Evolutionary conservation across 1,140 invertebrate genomes (phyloP).

Genomic region (Ceratoteleas bidentatus): DNA sequence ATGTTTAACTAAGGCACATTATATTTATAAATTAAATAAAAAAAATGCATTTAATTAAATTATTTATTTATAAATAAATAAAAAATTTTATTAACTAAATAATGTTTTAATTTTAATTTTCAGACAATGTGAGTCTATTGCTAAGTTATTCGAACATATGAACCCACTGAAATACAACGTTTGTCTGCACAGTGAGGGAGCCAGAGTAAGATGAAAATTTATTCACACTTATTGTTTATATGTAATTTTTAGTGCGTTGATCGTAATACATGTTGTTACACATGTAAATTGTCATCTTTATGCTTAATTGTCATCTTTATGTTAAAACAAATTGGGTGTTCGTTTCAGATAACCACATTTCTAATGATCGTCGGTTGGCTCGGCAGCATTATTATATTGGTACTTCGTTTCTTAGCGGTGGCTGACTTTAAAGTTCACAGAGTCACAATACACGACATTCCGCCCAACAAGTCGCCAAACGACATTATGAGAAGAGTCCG

Average conservation of each 20-base stretch:
- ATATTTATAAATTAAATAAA: constrained; percentile 17
- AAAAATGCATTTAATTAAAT: constrained; percentile 10
- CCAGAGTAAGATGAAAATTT: constrained; percentile 12
- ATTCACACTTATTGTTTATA: not conserved
- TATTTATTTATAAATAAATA: not conserved
- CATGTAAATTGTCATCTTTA: too few species aligned
- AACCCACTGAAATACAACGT: not conserved
- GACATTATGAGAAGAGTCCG: not conserved
- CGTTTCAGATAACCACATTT: constrained; percentile 2
- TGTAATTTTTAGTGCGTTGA: not conserved
- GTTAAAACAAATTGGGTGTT: too few species aligned
- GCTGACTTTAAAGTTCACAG: constrained; percentile 5
- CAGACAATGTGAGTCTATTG: constrained; percentile 16
- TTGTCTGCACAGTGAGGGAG: not conserved
- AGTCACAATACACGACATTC: not conserved
- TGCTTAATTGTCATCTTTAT: too few species aligned
- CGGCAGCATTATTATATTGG: not conserved
- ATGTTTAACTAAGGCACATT: not conserved
- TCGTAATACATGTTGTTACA: not conserved
- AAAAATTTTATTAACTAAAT: constrained; percentile 29
- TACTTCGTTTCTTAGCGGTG: not conserved
- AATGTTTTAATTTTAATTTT: constrained; percentile 1
- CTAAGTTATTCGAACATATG: constrained; percentile 10
- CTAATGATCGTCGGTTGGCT: constrained; percentile 8
- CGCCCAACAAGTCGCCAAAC: not conserved